A percentile compares a stretch with the other conserved stretches of the same genome.
Evolutionary conservation across 2,797 vertebrate genomes (phyloP).

Genomic region (Dermochelys coriacea): DNA sequence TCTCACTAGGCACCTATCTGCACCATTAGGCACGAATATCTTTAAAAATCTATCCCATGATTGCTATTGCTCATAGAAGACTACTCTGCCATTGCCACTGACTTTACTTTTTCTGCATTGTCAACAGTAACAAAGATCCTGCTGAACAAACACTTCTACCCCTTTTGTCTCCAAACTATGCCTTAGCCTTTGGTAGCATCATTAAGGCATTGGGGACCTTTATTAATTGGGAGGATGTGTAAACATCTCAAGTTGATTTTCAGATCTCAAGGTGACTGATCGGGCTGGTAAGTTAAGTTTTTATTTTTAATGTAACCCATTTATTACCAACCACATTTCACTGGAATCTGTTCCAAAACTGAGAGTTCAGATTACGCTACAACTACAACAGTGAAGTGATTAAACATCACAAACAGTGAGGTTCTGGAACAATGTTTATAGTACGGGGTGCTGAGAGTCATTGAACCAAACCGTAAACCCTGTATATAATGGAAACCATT

Average conservation of each 20-base stretch:
- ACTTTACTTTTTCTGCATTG: not conserved
- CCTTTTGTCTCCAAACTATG: not conserved
- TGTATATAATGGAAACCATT: too few species aligned
- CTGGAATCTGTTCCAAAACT: not conserved
- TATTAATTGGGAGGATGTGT: not conserved
- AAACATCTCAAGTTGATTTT: not conserved
- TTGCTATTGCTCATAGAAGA: not conserved
- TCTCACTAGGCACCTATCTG: not conserved
- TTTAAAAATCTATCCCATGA: not conserved
- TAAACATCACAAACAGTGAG: not conserved
- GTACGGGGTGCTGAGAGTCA: too few species aligned
- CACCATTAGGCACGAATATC: not conserved
- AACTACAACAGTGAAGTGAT: not conserved
- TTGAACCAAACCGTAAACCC: too few species aligned
- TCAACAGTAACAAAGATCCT: not conserved
- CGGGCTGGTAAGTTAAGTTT: not conserved
- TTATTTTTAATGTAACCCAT: not conserved
- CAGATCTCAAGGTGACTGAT: not conserved
- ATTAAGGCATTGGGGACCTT: not conserved
- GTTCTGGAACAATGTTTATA: too few species aligned
- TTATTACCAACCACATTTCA: not conserved
- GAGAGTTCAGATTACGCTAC: not conserved
- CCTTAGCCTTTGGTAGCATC: not conserved
- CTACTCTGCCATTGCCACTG: not conserved
- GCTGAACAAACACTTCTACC: not conserved